Percentiles rank a stretch among this genome's conserved stretches.
These are phyloP conservation scores for Penaeus indicus DNA, from an alignment of 1,140 invertebrate genomes.

Conservation along the genomic window DNA sequence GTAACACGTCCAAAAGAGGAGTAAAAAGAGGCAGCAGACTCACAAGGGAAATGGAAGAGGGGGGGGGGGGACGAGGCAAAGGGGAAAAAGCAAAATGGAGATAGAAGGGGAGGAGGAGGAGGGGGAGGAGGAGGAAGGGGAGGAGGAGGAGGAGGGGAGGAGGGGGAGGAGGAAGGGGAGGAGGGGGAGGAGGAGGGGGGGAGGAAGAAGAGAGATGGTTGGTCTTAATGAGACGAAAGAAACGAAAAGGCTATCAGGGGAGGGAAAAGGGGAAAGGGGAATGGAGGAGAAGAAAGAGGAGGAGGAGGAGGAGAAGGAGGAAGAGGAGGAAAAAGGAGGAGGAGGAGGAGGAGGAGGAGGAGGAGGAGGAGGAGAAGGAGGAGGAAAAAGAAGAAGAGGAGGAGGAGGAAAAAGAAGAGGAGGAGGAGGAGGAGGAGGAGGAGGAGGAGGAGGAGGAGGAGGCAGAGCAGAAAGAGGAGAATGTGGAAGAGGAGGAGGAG, in stretches of 20 bases:
- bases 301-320: neutral
- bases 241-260: neutral
- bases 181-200: neutral
- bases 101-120: no score
- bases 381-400: neutral
- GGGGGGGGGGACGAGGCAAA: no score
- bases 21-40: no score
- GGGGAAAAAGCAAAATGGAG: no score
- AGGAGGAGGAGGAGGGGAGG: no score
- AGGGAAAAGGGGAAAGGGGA: neutral
- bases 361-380: neutral
- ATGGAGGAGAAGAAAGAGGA: neutral
- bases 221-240: neutral
- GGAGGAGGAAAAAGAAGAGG: neutral
- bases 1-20: no score
- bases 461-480: neutral
- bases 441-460: neutral
- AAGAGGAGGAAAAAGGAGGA: neutral
- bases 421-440: constrained; percentile 15
- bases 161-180: no score
- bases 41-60: no score
- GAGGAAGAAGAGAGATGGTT: neutral
- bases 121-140: no score
- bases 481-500: neutral
- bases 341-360: neutral